Base-by-base conservation (phyloP, 2,113 vertebrate genomes). In the Hirundichthys speculiger region DNA sequence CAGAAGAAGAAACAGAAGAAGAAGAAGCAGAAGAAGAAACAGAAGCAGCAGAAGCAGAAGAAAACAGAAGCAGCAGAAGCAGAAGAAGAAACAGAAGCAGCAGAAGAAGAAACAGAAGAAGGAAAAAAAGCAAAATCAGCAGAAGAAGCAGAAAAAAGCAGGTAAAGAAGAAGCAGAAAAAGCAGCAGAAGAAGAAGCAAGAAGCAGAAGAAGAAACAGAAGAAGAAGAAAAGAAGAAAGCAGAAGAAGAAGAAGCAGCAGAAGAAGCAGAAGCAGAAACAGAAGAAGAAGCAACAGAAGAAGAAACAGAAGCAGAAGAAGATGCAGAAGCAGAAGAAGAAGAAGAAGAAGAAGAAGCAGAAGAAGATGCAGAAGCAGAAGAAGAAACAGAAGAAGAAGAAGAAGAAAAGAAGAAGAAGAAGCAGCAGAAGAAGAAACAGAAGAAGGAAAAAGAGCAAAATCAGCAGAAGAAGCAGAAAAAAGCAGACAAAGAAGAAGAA, bases 151-250 rank as follows among this genome's bases (percentile, higher is more conserved):
- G 3, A 21, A 34, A 34, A 13, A 6, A 12, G 8, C 11, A 1
- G 87, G n/a, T n/a, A n/a, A n/a, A n/a, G n/a, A n/a, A 62, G 1
- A 3, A 30, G 14, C 10, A 2, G 4, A 5, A n/a, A n/a, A n/a
- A n/a, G n/a, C n/a, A 2, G 20, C 38, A 16, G 3, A 21, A 34
- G 25, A 13, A 6, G 9, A 11, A 62, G 1, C 2, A 30, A 2
- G 4, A 5, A 2, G 20, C 38, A 16, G 3, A 21, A 34, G 25
- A 13, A 6, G 9, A 11, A n/a, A n/a, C n/a, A n/a, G n/a, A n/a
- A n/a, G n/a, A n/a, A n/a, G n/a, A n/a, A n/a, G n/a, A n/a, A n/a
- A n/a, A n/a, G n/a, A n/a, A n/a, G n/a, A n/a, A n/a, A n/a, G n/a
- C n/a, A n/a, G n/a, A n/a, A 62, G 1, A 3, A 30, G 14, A 6